Base-by-base conservation (phyloP, 2,113 vertebrate genomes). In the Phyllostomus hastatus region DNA sequence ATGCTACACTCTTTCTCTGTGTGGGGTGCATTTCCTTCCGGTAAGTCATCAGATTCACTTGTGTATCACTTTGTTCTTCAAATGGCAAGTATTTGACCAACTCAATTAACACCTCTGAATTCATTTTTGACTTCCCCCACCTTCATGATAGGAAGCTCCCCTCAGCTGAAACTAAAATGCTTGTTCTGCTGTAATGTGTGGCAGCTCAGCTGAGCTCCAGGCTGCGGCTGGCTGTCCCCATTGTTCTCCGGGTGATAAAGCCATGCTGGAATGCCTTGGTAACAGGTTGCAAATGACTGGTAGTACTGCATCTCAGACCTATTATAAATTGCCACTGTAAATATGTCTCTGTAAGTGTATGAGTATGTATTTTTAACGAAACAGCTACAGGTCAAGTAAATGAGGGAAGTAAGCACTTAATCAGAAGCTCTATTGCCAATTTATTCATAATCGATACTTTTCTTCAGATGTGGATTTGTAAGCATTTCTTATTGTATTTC, bases 361-460 rank as follows among this genome's bases (percentile, higher is more conserved):
- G 2, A 64, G 35, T 48, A 16, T 86, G 2, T 97, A 94, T 96
- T 95, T 96, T 98, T 96, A 97, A 97, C 97, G 22, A 90, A 97
- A 91, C 14, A 95, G 78, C 95, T 84, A 83, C 57, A 66, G 95
- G 81, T 96, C 97, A 94, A 93, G 92, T 97, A 97, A 97, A 96
- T 97, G 97, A 97, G 94, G 94, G 80, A 79, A 91, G 89, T 97
- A 97, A 98, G 97, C 83, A 95, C 96, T 46, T 97, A 89, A 66
- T 97, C 92, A 95, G 94, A 95, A 97, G 95, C 97, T 97, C 97
- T 97, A 97, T 97, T 97, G 96, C 75, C 85, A 83, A 73, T 98
- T 98, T 98, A 97, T 97, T 98, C 91, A 35, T 86, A 94, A 98
- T 98, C 95, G 80, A 97, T 98, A 97, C 84, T 97, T 98, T 93